These are phyloP conservation scores for Barbus barbus DNA, from an alignment of 2,113 vertebrate genomes.

Conservation along the genomic window DNA sequence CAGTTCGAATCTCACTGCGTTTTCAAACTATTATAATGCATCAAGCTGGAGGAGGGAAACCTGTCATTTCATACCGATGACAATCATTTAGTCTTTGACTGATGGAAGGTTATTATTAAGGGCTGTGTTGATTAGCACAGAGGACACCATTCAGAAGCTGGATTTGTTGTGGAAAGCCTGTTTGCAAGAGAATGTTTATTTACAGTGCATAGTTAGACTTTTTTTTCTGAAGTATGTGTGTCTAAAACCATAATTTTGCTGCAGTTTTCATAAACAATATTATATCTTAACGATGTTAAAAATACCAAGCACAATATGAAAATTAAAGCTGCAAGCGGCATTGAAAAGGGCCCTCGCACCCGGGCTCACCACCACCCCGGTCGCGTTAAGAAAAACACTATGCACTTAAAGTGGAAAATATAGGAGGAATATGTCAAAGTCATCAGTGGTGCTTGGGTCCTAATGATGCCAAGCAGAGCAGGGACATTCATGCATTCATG, in stretches of 20 bases:
- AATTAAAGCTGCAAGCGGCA: no score
- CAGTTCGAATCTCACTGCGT: slow-evolving; percentile 6
- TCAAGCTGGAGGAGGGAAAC: slow-evolving; percentile 28
- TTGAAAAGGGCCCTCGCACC: no score
- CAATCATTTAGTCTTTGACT: slow-evolving; percentile 26
- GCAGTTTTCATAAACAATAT: neutral
- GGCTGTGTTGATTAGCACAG: slow-evolving; percentile 13
- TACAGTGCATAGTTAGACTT: neutral
- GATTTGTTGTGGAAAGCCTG: neutral
- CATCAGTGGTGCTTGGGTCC: no score
- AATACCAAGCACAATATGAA: neutral
- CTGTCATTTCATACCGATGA: slow-evolving; percentile 47
- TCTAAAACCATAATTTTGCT: neutral
- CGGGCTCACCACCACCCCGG: no score
- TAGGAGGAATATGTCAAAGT: no score
- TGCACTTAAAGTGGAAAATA: no score
- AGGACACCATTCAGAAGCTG: slow-evolving; percentile 21
- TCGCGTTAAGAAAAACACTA: no score
- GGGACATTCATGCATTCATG: no score
- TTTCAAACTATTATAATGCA: slow-evolving; percentile 11
- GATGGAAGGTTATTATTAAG: slow-evolving; percentile 10
- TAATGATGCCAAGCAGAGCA: neutral
- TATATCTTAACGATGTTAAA: neutral
- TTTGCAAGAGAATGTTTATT: neutral
- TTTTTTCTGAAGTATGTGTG: neutral